A percentile compares a stretch with the other conserved stretches of the same genome.
Conservation (phyloP, 2,797 vertebrate species). For the Hipposideros larvatus region DNA sequence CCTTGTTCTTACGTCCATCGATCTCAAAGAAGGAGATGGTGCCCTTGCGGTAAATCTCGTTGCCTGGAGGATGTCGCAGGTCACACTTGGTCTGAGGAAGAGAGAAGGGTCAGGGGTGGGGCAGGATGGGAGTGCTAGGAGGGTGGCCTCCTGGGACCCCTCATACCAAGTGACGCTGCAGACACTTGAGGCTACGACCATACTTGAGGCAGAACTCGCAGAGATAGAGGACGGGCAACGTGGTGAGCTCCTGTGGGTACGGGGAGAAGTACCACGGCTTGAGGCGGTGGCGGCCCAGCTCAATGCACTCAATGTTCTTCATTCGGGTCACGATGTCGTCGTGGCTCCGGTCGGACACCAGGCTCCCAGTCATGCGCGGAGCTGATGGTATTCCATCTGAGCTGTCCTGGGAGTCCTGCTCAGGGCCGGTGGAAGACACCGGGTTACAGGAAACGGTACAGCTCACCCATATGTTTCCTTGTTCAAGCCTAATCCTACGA, state of each 20-base stretch:
- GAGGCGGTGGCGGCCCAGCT: conserved; percentile 96
- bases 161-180: conserved; percentile 96
- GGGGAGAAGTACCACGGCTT: conserved; percentile 99
- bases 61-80: conserved; percentile 95
- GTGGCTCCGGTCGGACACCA: conserved; percentile 97
- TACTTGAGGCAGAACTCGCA: conserved; percentile 99
- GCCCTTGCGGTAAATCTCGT: conserved; percentile 97
- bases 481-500: not conserved
- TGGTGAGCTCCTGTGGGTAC: conserved; percentile 97
- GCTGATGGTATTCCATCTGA: conserved; percentile 96
- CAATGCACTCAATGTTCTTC: conserved; percentile 99
- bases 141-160: not conserved
- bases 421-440: not conserved
- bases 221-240: conserved; percentile 96
- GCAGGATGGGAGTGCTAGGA: not conserved
- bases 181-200: conserved; percentile 97
- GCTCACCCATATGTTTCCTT: not conserved
- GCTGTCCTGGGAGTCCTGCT: conserved; percentile 97
- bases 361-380: conserved; percentile 96
- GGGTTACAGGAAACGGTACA: not conserved
- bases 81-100: conserved; percentile 95
- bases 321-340: conserved; percentile 98
- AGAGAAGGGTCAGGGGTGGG: not conserved
- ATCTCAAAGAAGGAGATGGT: conserved; percentile 98
- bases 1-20: conserved; percentile 98